Base-by-base conservation (phyloP, 2,888 invertebrate genomes). In the Carpatolechia fugitivella region DNA sequence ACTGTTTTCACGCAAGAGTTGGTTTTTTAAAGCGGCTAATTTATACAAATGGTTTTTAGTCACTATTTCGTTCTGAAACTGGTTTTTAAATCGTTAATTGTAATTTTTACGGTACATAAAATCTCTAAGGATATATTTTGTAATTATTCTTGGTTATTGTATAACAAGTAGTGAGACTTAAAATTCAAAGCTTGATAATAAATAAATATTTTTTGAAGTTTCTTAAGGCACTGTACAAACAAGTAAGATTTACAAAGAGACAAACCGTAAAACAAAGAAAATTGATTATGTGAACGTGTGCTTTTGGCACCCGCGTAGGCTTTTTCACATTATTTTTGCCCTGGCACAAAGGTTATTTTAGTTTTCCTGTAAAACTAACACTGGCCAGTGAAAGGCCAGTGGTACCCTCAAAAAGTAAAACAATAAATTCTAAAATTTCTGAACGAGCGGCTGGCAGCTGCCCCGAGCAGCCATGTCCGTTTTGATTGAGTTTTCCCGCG, bases 1-100 rank as follows among this genome's bases (percentile, higher is more conserved):
- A 50, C 36, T 50, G 69, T 74, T 78, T 79, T 76, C 58, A 78
- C 80, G 83, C 75, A 79, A 84, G 86, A 85, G 72, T 82, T 76
- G 67, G 48, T 71, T 74, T 76, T 67, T 70, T 30, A 71, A 79
- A 71, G 69, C 63, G 56, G 62, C 68, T 80, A 77, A 82, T 82
- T 78, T 78, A 79, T 80, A 82, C 80, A 80, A 80, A 80, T 50
- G 36, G 49, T 80, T 71, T 69, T 66, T 59, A 57, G 55, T 61
- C 55, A 57, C 47, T 40, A 60, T 54, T 44, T 58, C 60, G 65
- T 68, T 64, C 53, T 6, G 52, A 64, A 70, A 75, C 76, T 64
- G 68, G 76, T 74, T 75, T 72, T 68, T 62, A 62, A 63, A 74
- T 63, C 66, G 60, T 62, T 75, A 70, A 76, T 76, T 77, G 69